phyloP scores from a whole-genome alignment of 2,113 vertebrate species.

The Macrotus californicus region DNA sequence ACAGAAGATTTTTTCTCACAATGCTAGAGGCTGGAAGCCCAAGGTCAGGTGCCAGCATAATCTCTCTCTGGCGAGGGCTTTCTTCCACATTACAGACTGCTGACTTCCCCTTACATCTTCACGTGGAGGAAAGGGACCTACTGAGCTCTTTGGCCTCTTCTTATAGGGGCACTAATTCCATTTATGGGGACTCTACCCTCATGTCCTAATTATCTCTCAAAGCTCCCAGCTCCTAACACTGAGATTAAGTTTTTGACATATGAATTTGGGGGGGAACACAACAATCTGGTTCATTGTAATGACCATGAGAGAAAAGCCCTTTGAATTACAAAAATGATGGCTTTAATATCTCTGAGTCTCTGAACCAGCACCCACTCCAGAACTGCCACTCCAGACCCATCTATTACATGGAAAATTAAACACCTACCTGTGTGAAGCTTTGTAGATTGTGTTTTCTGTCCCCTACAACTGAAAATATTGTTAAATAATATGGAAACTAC shows the following conservation, averaged over 20 bases:
- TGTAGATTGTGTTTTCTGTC: neutral
- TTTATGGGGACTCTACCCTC: too few species aligned
- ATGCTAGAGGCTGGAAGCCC: neutral
- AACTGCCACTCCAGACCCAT: neutral
- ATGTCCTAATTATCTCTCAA: neutral
- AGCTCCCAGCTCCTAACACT: neutral
- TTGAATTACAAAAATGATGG: neutral
- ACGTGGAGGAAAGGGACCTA: too few species aligned
- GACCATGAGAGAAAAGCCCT: neutral
- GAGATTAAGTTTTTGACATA: neutral
- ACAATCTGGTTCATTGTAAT: neutral
- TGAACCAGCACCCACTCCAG: too few species aligned
- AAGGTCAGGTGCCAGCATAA: fast-evolving
- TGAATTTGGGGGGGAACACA: neutral
- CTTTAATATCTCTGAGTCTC: neutral
- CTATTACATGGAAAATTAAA: neutral
- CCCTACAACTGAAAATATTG: neutral
- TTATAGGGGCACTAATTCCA: neutral
- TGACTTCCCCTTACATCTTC: neutral
- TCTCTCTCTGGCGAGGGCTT: neutral
- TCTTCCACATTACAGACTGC: neutral
- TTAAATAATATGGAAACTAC: neutral
- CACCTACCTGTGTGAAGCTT: neutral
- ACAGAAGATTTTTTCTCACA: neutral
- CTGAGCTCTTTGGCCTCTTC: neutral